phyloP scores from a whole-genome alignment of 2,888 invertebrate species.

The Hirtodrosophila trivittata region DNA sequence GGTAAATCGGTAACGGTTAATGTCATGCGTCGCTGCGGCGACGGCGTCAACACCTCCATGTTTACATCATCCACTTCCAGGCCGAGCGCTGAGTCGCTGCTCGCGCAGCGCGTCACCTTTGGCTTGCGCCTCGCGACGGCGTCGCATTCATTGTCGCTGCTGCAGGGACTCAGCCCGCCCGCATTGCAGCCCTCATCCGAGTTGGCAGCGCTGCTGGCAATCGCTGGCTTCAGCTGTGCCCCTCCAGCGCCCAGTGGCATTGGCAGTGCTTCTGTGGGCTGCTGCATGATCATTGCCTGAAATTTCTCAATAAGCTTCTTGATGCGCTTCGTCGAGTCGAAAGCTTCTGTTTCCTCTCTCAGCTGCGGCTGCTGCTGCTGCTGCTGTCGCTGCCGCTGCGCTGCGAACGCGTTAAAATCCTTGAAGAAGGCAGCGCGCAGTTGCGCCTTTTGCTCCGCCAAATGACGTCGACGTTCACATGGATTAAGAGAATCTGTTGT shows the following conservation, averaged over 20 bases:
- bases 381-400: constrained; percentile 9
- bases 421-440: constrained; percentile 74
- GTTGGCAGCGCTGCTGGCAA: constrained; percentile 59
- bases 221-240: constrained; percentile 36
- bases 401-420: constrained; percentile 40
- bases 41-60: constrained; percentile 35
- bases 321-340: constrained; percentile 36
- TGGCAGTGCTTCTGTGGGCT: too few relatives aligned
- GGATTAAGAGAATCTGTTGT: constrained; percentile 10
- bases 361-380: constrained; percentile 3
- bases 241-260: constrained; percentile 9
- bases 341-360: constrained; percentile 19
- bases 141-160: constrained; percentile 75
- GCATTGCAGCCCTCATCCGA: constrained; percentile 83
- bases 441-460: constrained; percentile 75
- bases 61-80: constrained; percentile 81
- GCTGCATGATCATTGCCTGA: constrained; percentile 58
- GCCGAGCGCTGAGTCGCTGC: constrained; percentile 83
- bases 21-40: constrained; percentile 80
- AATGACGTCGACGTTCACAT: constrained; percentile 36
- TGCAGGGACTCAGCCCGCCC: constrained; percentile 81
- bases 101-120: constrained; percentile 82
- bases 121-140: constrained; percentile 60
- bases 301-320: constrained; percentile 70
- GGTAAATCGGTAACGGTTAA: constrained; percentile 83